Evolutionary conservation across 2,888 invertebrate genomes (phyloP).

Genomic region (Noctua janthe): DNA sequence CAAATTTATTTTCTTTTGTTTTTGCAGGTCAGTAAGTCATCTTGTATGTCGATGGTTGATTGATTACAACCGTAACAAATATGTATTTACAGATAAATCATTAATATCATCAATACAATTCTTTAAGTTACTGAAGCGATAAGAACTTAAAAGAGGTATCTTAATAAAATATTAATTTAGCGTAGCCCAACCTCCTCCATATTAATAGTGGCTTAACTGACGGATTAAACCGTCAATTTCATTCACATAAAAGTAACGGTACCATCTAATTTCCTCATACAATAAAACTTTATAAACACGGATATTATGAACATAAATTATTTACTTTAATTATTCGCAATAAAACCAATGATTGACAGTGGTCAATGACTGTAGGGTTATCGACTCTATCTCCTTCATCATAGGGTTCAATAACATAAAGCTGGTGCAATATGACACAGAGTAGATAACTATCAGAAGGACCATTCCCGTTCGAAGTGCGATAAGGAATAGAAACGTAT

Average conservation of each 20-base stretch:
- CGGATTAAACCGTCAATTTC: not conserved
- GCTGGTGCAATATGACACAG: conserved; percentile 30
- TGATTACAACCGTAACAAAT: not conserved
- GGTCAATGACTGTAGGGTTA: conserved; percentile 57
- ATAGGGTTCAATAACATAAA: conserved; percentile 67
- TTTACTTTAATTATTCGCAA: conserved; percentile 45
- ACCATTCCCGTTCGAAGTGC: conserved; percentile 1
- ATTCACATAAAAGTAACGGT: conserved; percentile 12
- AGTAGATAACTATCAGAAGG: conserved; percentile 49
- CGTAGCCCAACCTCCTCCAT: not conserved
- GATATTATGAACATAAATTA: conserved; percentile 44
- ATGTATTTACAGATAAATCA: not conserved
- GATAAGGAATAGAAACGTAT: conserved; percentile 41
- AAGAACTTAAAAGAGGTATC: not conserved
- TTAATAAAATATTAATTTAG: not conserved
- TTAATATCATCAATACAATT: not conserved
- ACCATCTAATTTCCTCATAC: conserved; percentile 20
- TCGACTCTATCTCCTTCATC: conserved; percentile 64
- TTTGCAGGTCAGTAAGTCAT: not conserved
- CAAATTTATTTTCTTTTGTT: not conserved
- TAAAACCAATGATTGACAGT: conserved; percentile 51
- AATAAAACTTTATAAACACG: conserved; percentile 34
- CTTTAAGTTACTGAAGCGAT: not conserved
- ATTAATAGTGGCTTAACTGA: not conserved
- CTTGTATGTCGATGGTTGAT: not conserved